Percentiles rank a stretch among this genome's conserved stretches.
These are phyloP conservation scores for Tridacna gigas DNA, from an alignment of 2,888 invertebrate species.

Conservation along the genomic window DNA sequence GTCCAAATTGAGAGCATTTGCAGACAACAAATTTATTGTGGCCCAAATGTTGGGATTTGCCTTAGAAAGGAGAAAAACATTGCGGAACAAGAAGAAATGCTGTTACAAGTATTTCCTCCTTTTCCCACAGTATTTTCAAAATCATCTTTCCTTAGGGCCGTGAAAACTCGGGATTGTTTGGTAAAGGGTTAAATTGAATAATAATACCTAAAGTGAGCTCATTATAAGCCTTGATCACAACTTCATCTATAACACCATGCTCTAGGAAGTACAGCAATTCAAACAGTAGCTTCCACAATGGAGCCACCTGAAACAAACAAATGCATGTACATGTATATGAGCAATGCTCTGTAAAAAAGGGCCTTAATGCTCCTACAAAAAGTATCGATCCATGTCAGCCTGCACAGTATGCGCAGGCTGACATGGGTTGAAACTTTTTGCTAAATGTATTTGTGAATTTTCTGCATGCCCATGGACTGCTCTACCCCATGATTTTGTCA, in stretches of 20 bases:
- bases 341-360: background rate
- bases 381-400: too few relatives aligned
- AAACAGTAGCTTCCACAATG: constrained; percentile 81
- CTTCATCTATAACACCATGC: constrained; percentile 78
- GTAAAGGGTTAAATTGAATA: background rate
- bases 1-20: background rate
- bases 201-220: constrained; percentile 60
- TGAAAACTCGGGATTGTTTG: background rate
- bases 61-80: background rate
- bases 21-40: too few relatives aligned
- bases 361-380: too few relatives aligned
- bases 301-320: constrained; percentile 65
- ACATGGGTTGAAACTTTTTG: too few relatives aligned
- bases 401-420: too few relatives aligned
- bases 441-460: too few relatives aligned
- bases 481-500: too few relatives aligned
- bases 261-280: constrained; percentile 80
- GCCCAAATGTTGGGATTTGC: too few relatives aligned
- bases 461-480: too few relatives aligned
- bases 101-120: background rate
- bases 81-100: background rate
- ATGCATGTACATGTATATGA: background rate
- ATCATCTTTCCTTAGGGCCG: background rate
- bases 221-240: constrained; percentile 68
- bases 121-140: background rate